phyloP scores from a whole-genome alignment of 2,797 vertebrate genomes.

The Euphonia xanthogaster region DNA sequence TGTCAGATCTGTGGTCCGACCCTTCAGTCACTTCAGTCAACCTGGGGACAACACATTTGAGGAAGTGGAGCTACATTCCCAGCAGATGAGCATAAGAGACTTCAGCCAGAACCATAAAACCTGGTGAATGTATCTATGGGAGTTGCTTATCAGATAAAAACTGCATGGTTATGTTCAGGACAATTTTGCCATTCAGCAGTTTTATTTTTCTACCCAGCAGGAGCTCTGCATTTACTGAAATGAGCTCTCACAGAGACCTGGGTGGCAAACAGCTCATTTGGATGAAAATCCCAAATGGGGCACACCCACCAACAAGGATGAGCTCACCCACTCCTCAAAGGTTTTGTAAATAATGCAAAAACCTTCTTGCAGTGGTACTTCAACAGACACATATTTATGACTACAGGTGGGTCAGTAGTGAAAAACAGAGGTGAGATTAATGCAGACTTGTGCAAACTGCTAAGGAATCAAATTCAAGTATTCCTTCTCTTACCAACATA shows the following conservation, averaged over 20 bases:
- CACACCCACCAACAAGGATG: not conserved
- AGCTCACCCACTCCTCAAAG: not conserved
- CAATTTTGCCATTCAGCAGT: not conserved
- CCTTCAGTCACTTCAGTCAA: not conserved
- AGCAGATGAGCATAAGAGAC: not conserved
- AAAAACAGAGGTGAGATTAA: not conserved
- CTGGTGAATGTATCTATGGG: not conserved
- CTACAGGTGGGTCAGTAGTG: not conserved
- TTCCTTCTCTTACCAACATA: not conserved
- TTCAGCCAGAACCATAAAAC: not conserved
- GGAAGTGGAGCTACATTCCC: not conserved
- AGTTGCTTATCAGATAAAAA: not conserved
- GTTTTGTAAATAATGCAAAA: not conserved
- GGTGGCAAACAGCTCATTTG: not conserved
- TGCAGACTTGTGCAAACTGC: not conserved
- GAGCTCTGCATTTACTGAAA: not conserved
- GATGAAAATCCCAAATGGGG: not conserved
- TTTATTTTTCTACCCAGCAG: not conserved
- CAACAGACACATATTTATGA: not conserved
- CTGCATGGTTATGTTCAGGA: not conserved
- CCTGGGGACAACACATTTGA: not conserved
- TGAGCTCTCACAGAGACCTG: not conserved
- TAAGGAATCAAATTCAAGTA: not conserved
- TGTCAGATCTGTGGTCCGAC: rapidly evolving
- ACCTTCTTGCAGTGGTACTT: not conserved